These are phyloP conservation scores for Onychomys torridus DNA, from an alignment of 2,797 vertebrate genomes.

Conservation along the genomic window DNA sequence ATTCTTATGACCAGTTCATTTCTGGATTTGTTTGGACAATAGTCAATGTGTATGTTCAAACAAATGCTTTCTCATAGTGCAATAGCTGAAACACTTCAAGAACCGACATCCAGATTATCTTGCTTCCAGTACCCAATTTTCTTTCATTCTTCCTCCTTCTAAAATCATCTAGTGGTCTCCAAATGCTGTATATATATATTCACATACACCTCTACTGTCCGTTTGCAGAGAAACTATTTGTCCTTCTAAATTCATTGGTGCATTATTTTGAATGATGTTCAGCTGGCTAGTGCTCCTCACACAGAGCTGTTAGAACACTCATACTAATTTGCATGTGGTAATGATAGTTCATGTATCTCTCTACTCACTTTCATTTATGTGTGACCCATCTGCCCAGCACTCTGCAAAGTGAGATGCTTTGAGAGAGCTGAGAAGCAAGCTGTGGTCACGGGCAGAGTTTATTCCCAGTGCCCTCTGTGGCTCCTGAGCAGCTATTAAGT, in stretches of 20 bases:
- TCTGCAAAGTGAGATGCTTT: slow-evolving; percentile 22
- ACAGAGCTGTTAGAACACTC: background rate
- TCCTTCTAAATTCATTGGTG: background rate
- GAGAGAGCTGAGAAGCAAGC: slow-evolving; percentile 20
- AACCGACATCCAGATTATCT: background rate
- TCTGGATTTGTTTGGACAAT: background rate
- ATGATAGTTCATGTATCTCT: background rate
- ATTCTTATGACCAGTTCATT: background rate
- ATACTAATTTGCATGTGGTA: slow-evolving; percentile 21
- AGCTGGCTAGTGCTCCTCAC: background rate
- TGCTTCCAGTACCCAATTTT: background rate
- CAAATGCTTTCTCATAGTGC: background rate
- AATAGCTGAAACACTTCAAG: background rate
- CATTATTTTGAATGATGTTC: background rate
- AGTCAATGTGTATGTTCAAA: background rate
- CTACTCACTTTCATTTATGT: slow-evolving; percentile 6
- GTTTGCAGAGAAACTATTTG: background rate
- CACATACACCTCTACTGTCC: background rate
- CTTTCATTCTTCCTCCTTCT: background rate
- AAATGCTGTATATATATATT: background rate
- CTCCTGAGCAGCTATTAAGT: background rate
- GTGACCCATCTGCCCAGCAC: background rate
- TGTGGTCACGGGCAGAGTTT: slow-evolving; percentile 32
- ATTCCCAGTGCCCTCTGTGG: background rate
- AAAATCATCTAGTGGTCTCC: background rate